Base-by-base conservation (phyloP, 2,888 invertebrate species). In the Selenia dentaria region DNA sequence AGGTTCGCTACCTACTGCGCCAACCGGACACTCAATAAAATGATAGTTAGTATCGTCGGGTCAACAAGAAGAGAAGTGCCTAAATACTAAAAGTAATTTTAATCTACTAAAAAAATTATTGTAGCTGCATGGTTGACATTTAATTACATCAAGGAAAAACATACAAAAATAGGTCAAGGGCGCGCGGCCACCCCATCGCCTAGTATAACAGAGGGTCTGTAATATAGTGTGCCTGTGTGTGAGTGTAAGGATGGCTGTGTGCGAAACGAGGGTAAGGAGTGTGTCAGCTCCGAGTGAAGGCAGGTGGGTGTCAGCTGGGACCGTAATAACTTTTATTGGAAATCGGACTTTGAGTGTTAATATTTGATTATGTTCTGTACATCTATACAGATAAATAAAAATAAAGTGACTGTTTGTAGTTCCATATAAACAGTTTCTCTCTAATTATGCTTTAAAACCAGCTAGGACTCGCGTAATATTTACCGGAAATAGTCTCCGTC, bases 131-230 rank as follows among this genome's bases (percentile, higher is more conserved):
- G 32, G 46, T 53, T 56, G 56, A 54, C 58, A 56, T 59, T 59
- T 59, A 59, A 56, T 59, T 56, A 54, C 50, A 50, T 46, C 49
- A 54, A 59, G 51, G 54, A 56, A 50, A 41, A 53, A 44, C 44
- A 52, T 50, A n/a, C n/a, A 51, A 57, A 59, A 59, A 57, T 52
- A 51, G 57, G 59, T 55, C 59, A 59, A 57, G 59, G 59, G 18
- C 55, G 41, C 16, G 16, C 2, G 16, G 16, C 26, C 43, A 43
- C 53, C 59, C 57, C 54, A 57, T 55, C 32, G 49, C 52, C 45
- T 51, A 52, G 44, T 56, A 51, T 32, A 54, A 47, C 47, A 37
- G 57, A 57, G 53, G 51, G 49, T 49, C 42, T 36, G 53, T 51
- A 41, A 16, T 34, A 44, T 28, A 37, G 42, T 51, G 29, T 24